Evolutionary conservation across 2,888 invertebrate genomes (phyloP).

Genomic region (Thecocarcelia acutangulata): DNA sequence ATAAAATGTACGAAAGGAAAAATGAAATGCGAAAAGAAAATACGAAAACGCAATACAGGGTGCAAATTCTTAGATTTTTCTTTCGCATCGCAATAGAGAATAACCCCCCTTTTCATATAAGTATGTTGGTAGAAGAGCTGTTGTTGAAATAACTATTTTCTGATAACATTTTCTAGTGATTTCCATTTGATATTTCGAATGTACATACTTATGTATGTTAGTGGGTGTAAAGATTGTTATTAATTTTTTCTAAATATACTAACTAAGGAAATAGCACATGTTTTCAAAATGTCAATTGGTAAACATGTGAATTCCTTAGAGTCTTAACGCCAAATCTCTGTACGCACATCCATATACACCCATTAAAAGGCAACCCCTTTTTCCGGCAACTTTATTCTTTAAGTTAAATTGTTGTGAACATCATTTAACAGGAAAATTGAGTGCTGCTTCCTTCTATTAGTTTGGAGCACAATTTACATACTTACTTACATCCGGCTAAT

Average conservation of each 20-base stretch:
- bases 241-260: constrained; percentile 7
- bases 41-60: too few species aligned
- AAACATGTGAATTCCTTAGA: constrained; percentile 76
- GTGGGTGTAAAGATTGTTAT: constrained; percentile 68
- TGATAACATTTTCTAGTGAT: not conserved
- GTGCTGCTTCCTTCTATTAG: constrained; percentile 29
- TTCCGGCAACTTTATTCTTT: constrained; percentile 16
- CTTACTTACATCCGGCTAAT: constrained; percentile 13
- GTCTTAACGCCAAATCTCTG: constrained; percentile 60
- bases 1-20: too few species aligned
- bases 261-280: constrained; percentile 74
- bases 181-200: constrained; percentile 1
- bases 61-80: too few species aligned
- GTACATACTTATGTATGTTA: too few species aligned
- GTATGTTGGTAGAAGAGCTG: too few species aligned
- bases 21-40: too few species aligned
- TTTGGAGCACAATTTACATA: constrained; percentile 33
- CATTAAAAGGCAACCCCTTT: constrained; percentile 40
- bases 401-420: constrained; percentile 37
- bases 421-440: constrained; percentile 72
- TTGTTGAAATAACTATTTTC: not conserved
- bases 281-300: constrained; percentile 78
- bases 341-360: constrained; percentile 60
- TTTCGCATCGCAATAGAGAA: too few species aligned
- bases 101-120: too few species aligned